Evolutionary conservation across 2,113 vertebrate species (phyloP).

Genomic region (Mystacornis crossleyi): DNA sequence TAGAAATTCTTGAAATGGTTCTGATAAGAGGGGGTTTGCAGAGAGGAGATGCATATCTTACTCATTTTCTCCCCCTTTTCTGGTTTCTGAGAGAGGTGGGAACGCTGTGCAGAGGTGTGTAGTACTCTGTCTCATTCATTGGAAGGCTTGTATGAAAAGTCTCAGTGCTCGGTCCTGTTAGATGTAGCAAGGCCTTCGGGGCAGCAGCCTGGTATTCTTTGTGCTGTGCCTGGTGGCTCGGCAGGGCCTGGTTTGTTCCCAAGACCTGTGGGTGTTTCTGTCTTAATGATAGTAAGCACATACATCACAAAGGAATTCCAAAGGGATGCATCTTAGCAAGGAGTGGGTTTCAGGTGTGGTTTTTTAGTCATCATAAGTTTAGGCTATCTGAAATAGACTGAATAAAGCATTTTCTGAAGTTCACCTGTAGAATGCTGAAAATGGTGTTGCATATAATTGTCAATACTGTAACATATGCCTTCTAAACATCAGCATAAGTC

Average conservation of each 20-base stretch:
- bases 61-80: not conserved
- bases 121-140: constrained; percentile 35
- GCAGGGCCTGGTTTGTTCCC: not conserved
- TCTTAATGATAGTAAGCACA: not conserved
- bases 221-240: not conserved
- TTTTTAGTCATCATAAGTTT: not conserved
- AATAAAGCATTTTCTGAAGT: not conserved
- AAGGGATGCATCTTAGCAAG: not conserved
- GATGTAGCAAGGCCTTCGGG: not conserved
- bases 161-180: not conserved
- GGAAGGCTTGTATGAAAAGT: not conserved
- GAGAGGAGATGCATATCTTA: not conserved
- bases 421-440: rapidly evolving
- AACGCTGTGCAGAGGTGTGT: not conserved
- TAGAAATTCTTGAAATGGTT: constrained; percentile 61
- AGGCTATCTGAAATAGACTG: not conserved
- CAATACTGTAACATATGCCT: not conserved
- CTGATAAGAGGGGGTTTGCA: constrained; percentile 54
- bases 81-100: not conserved
- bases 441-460: not conserved
- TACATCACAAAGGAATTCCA: not conserved
- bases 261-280: not conserved
- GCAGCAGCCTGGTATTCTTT: not conserved
- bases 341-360: not conserved
- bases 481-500: not conserved